Evolutionary conservation across 1,140 invertebrate species (phyloP), one percentile per base, ranked within the genome.

Genomic region (Anthonomus grandis): DNA sequence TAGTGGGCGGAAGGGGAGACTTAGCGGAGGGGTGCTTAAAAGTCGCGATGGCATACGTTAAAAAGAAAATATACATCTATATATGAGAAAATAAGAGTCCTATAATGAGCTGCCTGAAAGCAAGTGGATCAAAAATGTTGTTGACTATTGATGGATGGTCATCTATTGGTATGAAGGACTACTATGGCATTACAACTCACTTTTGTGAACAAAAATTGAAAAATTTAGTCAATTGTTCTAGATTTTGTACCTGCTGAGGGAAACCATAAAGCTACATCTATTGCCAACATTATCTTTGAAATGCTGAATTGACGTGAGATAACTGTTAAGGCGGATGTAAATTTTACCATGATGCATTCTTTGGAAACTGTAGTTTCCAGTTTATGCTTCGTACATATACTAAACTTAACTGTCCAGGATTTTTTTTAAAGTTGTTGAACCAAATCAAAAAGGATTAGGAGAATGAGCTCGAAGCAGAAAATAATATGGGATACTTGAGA

Each of bases 351-450:
- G 27, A 31, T 31, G 27, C 27, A n/a, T 31, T 31, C 27, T 39
- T 39, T 44, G 18, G 41, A 44, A 44, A 44, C 41, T 44, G 18
- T 15, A 44, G 3, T 21, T 18, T 21, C 18, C 21, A n/a, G n/a
- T n/a, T n/a, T n/a, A 44, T 21, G 19, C 23, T 44, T 44, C 41
- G 41, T 21, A 44, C 41, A 21, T 44, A 18, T 44, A 21, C 41
- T 44, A 19, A 44, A 44, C 19, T 19, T 2, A 44, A 1, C 41
- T 44, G n/a, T 44, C 13, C 41, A 44, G 41, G 13, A 44, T 44
- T 44, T 44, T 21, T 31, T n/a, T 31, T 6, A 31, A 44, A 44
- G 41, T 44, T 44, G 41, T 44, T 44, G 41, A 44, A 44, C 18
- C 41, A 44, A 44, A 44, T 44, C 2, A 21, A 44, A 44, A 44